Percentiles rank a stretch among this genome's conserved stretches.
phyloP scores from a whole-genome alignment of 1,140 invertebrate species.

The Zaprionus kolodkinae region DNA sequence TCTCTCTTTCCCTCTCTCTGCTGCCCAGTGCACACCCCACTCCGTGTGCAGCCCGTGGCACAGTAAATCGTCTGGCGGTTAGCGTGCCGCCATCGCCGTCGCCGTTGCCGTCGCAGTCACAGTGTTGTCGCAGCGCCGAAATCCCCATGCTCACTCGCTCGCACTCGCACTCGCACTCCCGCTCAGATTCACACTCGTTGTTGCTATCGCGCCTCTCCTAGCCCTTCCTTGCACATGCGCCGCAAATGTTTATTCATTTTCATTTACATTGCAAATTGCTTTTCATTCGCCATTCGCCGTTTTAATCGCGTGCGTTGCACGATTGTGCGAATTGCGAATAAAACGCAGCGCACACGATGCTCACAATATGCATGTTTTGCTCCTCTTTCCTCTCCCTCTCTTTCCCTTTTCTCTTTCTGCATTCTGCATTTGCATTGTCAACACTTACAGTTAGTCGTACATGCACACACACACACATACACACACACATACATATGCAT shows the following conservation, averaged over 20 bases:
- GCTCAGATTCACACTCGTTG: not conserved
- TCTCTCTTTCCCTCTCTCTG: not conserved
- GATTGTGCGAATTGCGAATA: constrained; percentile 46
- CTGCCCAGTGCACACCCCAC: not conserved
- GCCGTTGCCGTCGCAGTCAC: no score
- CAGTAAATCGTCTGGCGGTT: constrained; percentile 36
- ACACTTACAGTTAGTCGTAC: constrained; percentile 35
- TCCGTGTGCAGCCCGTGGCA: constrained; percentile 5
- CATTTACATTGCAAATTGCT: constrained; percentile 71
- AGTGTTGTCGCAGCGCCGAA: constrained; percentile 35
- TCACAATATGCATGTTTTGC: constrained; percentile 38
- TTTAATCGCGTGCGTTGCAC: constrained; percentile 59
- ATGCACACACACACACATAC: constrained; percentile 10
- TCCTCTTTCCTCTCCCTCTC: not conserved
- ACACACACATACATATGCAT: constrained; percentile 9
- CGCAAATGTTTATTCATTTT: constrained; percentile 49
- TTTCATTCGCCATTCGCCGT: constrained; percentile 47
- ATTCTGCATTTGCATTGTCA: constrained; percentile 38
- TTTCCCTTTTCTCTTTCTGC: constrained; percentile 9
- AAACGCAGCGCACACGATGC: constrained; percentile 39
- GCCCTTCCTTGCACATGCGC: constrained; percentile 39
- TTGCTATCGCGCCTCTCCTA: constrained; percentile 12
- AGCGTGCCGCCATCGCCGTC: constrained; percentile 36
- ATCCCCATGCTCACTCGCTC: constrained; percentile 50
- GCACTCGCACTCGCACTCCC: not conserved